Evolutionary conservation across 1,140 invertebrate genomes (phyloP).

Genomic region (Luehdorfia chinensis): DNA sequence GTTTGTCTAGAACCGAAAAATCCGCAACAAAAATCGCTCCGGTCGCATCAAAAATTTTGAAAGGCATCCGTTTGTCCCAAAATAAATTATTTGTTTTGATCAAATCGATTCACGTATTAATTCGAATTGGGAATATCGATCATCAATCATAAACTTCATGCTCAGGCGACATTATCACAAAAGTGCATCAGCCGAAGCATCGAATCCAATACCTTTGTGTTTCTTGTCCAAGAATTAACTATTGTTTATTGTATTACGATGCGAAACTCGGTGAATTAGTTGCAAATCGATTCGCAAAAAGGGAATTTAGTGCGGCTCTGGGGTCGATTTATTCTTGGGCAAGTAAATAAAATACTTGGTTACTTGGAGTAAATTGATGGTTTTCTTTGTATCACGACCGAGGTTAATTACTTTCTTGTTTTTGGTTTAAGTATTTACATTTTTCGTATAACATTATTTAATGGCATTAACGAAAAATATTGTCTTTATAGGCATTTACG

Average conservation of each 20-base stretch:
- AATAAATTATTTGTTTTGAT: conserved; percentile 52
- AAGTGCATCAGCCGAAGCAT: conserved; percentile 32
- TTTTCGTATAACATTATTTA: too few relatives aligned
- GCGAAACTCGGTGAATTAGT: conserved; percentile 46
- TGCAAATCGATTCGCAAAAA: conserved; percentile 38
- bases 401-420: conserved; percentile 20
- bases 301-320: conserved; percentile 45
- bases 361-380: conserved; percentile 29
- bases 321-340: conserved; percentile 41
- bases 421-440: conserved; percentile 13
- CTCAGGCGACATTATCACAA: conserved; percentile 48
- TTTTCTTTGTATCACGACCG: conserved; percentile 21
- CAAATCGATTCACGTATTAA: conserved; percentile 57
- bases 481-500: too few relatives aligned
- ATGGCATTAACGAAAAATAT: too few relatives aligned
- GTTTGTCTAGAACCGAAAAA: conserved; percentile 35
- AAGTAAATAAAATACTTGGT: conserved; percentile 37
- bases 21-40: conserved; percentile 39
- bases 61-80: conserved; percentile 37
- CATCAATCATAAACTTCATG: conserved; percentile 62
- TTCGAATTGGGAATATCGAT: conserved; percentile 43
- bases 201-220: conserved; percentile 33
- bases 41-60: conserved; percentile 22
- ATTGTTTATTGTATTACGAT: conserved; percentile 60
- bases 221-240: conserved; percentile 52